Evolutionary conservation across 2,888 invertebrate genomes (phyloP), one percentile per base, ranked within the genome.

Genomic region (Trachelus iudaicus): DNA sequence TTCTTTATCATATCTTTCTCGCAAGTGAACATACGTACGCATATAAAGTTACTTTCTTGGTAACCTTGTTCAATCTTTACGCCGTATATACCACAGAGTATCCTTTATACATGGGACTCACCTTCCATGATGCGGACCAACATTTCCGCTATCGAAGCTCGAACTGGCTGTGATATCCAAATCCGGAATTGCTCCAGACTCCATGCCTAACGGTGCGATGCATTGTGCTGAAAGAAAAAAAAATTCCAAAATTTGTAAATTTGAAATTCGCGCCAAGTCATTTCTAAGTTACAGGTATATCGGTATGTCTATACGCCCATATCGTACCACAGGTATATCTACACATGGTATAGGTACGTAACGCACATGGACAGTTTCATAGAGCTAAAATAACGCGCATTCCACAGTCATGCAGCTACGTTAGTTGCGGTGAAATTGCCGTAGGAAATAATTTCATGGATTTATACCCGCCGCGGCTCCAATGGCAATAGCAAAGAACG

Each of bases 41-140:
- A 9, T 56, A 23, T 56, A 9, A 6, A 56, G 23, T 56, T 56
- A 56, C 9, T 56, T 15, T 9, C 56, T 9, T 23, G 23, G 23
- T 56, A 9, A 56, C 9, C 23, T 23, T 2, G 9, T 56, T 56
- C 23, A 23, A 56, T 56, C 6, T 56, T 1, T 56, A 40, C 23
- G 23, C 40, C 15, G 2, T 15, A 40, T 15, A 23, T 40, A 56
- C 56, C 9, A 56, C 2, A 23, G 9, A 56, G 23, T 56, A 56
- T 23, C 9, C 2, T 56, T 23, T 56, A 1, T 56, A 56, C 9
- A 56, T 23, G 56, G 23, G 23, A 86, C 93, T 92, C 92, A 97
- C 97, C 98, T 95, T 92, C 95, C 97, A 90, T 96, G 95, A 88
- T 96, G 95, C 75, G 97, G 97, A 84, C 97, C 97, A 81, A 97